Evolutionary conservation across 1,140 invertebrate genomes (phyloP).

Genomic region (Heliconius melpomene): DNA sequence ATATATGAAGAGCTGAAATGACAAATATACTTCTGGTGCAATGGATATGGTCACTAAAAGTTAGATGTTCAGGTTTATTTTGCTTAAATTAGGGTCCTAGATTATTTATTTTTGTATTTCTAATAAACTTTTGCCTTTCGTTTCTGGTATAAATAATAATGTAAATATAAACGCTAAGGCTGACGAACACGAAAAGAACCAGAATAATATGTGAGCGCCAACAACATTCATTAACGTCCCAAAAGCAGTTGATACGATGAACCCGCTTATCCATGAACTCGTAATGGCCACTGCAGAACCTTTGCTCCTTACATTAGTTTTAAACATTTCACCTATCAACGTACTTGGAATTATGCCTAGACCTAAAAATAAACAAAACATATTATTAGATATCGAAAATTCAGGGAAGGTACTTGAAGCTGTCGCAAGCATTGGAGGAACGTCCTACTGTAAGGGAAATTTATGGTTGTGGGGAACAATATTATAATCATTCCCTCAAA

Average conservation of each 20-base stretch:
- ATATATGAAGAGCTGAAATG: too few species aligned
- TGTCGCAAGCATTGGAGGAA: too few species aligned
- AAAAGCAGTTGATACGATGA: conserved; percentile 38
- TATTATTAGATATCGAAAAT: too few species aligned
- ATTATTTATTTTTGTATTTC: conserved; percentile 39
- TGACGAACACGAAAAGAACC: conserved; percentile 43
- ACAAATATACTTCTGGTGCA: too few species aligned
- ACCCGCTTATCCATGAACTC: conserved; percentile 28
- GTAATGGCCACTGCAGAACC: conserved; percentile 31
- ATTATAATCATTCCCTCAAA: too few species aligned
- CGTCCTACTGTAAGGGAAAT: too few species aligned
- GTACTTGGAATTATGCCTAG: conserved; percentile 33
- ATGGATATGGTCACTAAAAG: too few species aligned
- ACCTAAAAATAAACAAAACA: conserved; percentile 20
- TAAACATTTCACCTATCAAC: conserved; percentile 35
- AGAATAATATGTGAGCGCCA: conserved; percentile 43
- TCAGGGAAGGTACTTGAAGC: too few species aligned
- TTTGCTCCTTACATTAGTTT: conserved; percentile 34
- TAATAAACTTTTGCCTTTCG: conserved; percentile 47
- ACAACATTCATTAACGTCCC: conserved; percentile 31
- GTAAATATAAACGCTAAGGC: conserved; percentile 38
- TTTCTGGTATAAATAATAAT: conserved; percentile 46
- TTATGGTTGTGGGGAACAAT: too few species aligned
- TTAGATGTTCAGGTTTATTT: too few species aligned
- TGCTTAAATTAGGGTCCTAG: too few species aligned